A percentile compares a stretch with the other conserved stretches of the same genome.
phyloP scores from a whole-genome alignment of 2,113 vertebrate species.

The Ia io region DNA sequence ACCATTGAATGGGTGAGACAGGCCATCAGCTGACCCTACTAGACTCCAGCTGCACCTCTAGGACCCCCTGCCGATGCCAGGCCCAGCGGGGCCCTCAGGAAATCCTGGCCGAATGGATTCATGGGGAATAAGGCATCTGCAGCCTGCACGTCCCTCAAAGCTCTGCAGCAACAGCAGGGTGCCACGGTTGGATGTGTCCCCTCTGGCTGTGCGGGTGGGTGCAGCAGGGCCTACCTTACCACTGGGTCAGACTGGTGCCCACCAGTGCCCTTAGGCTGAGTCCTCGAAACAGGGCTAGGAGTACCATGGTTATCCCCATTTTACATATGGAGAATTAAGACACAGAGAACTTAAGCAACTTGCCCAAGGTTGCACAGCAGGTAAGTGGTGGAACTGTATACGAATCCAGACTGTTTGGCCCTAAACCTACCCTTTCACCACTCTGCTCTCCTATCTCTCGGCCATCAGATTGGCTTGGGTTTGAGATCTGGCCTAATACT shows the following conservation, averaged over 20 bases:
- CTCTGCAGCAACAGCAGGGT: not conserved
- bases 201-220: not conserved
- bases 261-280: not conserved
- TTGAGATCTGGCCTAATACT: not conserved
- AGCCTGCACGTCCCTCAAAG: not conserved
- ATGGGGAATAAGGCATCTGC: not conserved
- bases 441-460: not conserved
- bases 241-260: not conserved
- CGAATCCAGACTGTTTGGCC: not conserved
- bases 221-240: not conserved
- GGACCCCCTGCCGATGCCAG: not conserved
- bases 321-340: not conserved
- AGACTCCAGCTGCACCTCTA: not conserved
- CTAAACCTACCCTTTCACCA: fast-evolving
- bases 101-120: not conserved
- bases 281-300: not conserved
- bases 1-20: not conserved
- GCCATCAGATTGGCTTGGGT: not conserved
- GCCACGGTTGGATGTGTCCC: fast-evolving
- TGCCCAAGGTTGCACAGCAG: not conserved
- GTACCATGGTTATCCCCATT: not conserved
- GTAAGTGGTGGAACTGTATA: not conserved
- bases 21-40: not conserved
- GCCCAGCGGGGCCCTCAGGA: not conserved
- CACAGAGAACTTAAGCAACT: not conserved